Conservation (phyloP, 2,888 invertebrate genomes). For the Cabera pusaria region DNA sequence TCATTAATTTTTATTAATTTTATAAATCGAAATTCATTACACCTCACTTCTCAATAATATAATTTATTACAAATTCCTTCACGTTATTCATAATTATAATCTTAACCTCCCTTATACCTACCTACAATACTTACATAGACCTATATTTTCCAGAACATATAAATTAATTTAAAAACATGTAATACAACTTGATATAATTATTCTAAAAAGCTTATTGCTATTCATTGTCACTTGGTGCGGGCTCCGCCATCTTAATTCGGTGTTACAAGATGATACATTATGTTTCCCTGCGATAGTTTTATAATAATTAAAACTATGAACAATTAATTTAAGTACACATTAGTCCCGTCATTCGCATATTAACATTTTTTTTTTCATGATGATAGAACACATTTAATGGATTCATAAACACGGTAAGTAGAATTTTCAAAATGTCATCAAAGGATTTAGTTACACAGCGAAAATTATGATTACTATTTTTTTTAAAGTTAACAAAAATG, state of each 20-base stretch:
- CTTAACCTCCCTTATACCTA: constrained; percentile 71
- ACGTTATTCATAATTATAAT: constrained; percentile 67
- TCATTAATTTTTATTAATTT: constrained; percentile 82
- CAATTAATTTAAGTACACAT: constrained; percentile 23
- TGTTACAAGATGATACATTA: constrained; percentile 40
- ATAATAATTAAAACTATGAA: constrained; percentile 17
- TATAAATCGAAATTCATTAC: constrained; percentile 82
- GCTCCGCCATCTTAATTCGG: constrained; percentile 40
- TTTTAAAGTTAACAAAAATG: too few relatives aligned
- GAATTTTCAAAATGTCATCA: too few relatives aligned
- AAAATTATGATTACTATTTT: too few relatives aligned
- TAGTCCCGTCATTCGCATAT: constrained; percentile 5
- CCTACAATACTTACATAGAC: constrained; percentile 66
- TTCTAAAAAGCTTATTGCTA: constrained; percentile 67
- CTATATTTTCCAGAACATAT: constrained; percentile 61
- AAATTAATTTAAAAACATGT: constrained; percentile 69
- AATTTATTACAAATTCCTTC: constrained; percentile 82
- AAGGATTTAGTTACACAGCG: too few relatives aligned
- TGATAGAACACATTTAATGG: too few relatives aligned
- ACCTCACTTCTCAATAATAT: constrained; percentile 65
- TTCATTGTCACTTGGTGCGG: constrained; percentile 45
- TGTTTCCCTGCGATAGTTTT: constrained; percentile 19
- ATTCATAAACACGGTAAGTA: too few relatives aligned
- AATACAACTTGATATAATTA: constrained; percentile 55
- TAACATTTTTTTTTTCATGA: too few relatives aligned